phyloP scores from a whole-genome alignment of 2,797 vertebrate genomes.

The Malacoraja senta region DNA sequence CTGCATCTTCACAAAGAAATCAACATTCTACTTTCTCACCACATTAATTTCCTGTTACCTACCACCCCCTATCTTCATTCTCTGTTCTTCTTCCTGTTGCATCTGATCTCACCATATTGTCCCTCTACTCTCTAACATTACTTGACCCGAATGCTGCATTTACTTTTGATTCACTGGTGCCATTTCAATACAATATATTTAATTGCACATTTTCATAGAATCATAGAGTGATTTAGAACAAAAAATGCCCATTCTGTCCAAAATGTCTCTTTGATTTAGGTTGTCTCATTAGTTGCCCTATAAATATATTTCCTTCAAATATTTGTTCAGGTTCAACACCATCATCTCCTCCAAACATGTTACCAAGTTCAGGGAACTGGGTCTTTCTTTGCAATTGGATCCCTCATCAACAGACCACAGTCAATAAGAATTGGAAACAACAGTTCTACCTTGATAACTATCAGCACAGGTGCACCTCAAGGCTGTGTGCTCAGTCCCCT shows the following conservation, averaged over 20 bases:
- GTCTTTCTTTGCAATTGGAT: too few relatives aligned
- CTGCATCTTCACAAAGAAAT: not conserved
- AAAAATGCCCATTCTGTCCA: not conserved
- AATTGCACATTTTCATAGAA: not conserved
- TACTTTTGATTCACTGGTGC: not conserved
- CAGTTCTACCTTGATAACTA: too few relatives aligned
- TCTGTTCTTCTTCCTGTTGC: not conserved
- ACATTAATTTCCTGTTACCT: not conserved
- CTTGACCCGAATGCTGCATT: not conserved
- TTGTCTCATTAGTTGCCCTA: too few relatives aligned
- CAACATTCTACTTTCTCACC: not conserved
- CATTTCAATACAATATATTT: not conserved
- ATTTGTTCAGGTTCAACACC: too few relatives aligned
- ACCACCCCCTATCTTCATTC: not conserved
- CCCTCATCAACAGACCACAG: too few relatives aligned
- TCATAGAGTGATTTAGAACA: not conserved
- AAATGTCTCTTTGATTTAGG: not conserved
- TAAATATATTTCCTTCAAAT: too few relatives aligned
- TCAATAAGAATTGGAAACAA: too few relatives aligned
- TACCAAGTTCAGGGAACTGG: too few relatives aligned
- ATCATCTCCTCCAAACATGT: too few relatives aligned
- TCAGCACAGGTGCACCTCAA: too few relatives aligned
- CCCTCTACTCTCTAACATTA: not conserved
- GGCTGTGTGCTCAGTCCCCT: too few relatives aligned
- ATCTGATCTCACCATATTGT: not conserved